Conservation (phyloP, 1,140 invertebrate genomes). For the Drosophila tropicalis region DNA sequence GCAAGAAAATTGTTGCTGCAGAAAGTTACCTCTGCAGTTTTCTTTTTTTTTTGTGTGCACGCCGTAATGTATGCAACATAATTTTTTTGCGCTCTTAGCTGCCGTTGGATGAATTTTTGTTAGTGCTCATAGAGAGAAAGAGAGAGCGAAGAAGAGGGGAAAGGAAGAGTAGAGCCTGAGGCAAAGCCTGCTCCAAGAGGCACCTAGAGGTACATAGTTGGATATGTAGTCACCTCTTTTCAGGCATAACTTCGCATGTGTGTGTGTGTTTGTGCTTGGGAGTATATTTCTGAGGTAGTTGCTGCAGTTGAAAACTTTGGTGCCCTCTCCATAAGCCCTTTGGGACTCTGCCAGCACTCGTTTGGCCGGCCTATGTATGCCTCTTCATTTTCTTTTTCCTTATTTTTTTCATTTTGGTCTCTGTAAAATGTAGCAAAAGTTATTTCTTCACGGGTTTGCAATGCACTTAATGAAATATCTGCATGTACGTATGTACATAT, state of each 20-base stretch:
- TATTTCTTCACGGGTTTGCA: slow-evolving; percentile 71
- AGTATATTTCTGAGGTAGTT: slow-evolving; percentile 57
- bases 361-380: slow-evolving; percentile 34
- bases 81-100: slow-evolving; percentile 71
- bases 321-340: slow-evolving; percentile 29
- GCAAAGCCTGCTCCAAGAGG: slow-evolving; percentile 33
- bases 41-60: slow-evolving; percentile 79
- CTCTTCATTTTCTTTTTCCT: slow-evolving; percentile 35
- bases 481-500: slow-evolving; percentile 27
- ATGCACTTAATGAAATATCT: slow-evolving; percentile 67
- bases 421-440: slow-evolving; percentile 74
- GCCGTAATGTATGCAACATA: slow-evolving; percentile 80
- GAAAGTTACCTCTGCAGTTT: slow-evolving; percentile 77
- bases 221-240: slow-evolving; percentile 71
- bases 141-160: background rate
- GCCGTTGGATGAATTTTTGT: slow-evolving; percentile 69
- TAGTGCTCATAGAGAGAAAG: slow-evolving; percentile 51
- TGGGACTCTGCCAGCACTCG: slow-evolving; percentile 52
- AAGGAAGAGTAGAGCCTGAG: background rate
- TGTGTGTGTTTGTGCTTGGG: slow-evolving; percentile 36
- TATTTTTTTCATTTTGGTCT: slow-evolving; percentile 42
- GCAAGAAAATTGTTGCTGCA: slow-evolving; percentile 67
- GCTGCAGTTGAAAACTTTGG: slow-evolving; percentile 74
- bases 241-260: slow-evolving; percentile 34
- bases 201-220: slow-evolving; percentile 44